Evolutionary conservation across 2,113 vertebrate genomes (phyloP).

Genomic region (Daubentonia madagascariensis): DNA sequence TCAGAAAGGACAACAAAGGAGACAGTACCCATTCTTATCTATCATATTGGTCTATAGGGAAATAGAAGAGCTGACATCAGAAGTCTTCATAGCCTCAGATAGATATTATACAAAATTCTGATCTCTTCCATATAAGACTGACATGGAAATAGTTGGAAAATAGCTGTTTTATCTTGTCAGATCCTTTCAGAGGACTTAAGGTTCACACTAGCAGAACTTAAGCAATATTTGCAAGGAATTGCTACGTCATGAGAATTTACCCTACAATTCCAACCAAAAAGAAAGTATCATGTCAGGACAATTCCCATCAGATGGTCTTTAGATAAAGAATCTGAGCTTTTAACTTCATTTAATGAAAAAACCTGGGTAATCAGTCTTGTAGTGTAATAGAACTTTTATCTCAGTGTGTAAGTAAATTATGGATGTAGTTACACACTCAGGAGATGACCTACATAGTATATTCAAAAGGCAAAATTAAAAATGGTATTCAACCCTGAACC

Average conservation of each 20-base stretch:
- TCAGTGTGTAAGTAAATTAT: constrained; percentile 36
- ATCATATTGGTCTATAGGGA: background rate
- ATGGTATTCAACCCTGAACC: background rate
- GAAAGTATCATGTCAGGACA: background rate
- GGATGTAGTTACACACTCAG: background rate
- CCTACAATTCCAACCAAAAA: background rate
- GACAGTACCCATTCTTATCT: background rate
- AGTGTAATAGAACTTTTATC: constrained; percentile 19
- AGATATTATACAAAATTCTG: background rate
- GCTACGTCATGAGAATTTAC: background rate
- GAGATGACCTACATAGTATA: constrained; percentile 32
- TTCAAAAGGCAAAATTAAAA: constrained; percentile 42
- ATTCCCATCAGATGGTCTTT: background rate
- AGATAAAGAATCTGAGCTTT: constrained; percentile 57
- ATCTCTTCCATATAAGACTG: background rate
- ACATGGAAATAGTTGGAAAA: constrained; percentile 47
- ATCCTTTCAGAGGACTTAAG: constrained; percentile 8
- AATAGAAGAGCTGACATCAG: background rate
- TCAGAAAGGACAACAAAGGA: constrained; percentile 64
- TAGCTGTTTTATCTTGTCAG: constrained; percentile 27
- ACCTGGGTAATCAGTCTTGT: background rate
- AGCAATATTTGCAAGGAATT: constrained; percentile 39
- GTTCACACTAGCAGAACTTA: background rate
- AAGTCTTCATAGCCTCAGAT: background rate
- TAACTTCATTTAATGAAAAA: constrained; percentile 36